These are phyloP conservation scores for Quiscalus mexicanus DNA, from an alignment of 2,113 vertebrate genomes.

Conservation along the genomic window DNA sequence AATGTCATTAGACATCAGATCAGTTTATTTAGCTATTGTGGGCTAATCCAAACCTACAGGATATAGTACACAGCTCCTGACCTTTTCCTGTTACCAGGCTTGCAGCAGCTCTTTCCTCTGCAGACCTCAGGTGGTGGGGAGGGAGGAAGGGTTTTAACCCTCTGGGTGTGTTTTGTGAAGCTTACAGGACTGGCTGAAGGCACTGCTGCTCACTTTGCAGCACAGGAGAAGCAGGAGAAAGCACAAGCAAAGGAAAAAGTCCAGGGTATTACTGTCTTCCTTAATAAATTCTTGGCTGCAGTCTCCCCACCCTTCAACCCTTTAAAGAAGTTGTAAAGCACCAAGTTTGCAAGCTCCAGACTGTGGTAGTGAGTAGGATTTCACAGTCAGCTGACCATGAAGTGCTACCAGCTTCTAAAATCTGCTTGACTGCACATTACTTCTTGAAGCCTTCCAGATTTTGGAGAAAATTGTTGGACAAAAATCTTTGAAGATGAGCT, in stretches of 20 bases:
- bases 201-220: neutral
- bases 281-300: neutral
- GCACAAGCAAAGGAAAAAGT: neutral
- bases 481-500: neutral
- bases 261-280: neutral
- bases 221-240: neutral
- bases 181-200: neutral
- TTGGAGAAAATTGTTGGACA: neutral
- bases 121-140: neutral
- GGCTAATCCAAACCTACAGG: constrained; percentile 21
- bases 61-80: constrained; percentile 11
- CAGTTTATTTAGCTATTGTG: constrained; percentile 45
- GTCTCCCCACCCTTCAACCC: neutral
- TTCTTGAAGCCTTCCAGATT: neutral
- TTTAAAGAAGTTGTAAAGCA: neutral
- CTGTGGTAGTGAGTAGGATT: neutral
- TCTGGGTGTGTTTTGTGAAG: neutral
- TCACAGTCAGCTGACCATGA: neutral
- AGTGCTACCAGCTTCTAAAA: neutral
- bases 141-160: neutral
- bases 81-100: neutral
- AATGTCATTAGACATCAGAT: constrained; percentile 44
- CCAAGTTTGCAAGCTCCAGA: neutral
- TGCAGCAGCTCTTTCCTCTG: neutral
- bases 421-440: neutral